Percentiles rank a stretch among this genome's conserved stretches.
These are phyloP conservation scores for Xiphophorus couchianus DNA, from an alignment of 2,113 vertebrate genomes.

Conservation along the genomic window DNA sequence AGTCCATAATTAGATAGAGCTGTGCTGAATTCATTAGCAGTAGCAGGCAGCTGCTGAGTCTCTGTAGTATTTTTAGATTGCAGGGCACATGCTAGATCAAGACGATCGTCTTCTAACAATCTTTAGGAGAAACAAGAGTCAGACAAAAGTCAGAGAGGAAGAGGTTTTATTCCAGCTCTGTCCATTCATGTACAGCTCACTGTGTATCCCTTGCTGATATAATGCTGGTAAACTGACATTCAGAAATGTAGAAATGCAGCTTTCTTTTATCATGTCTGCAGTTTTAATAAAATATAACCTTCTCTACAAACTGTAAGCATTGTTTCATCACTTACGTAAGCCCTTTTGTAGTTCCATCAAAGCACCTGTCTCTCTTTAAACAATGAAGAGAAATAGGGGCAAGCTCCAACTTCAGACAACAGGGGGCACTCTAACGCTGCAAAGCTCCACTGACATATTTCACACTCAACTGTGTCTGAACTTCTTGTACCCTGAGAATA, in stretches of 20 bases:
- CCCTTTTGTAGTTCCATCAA: conserved; percentile 56
- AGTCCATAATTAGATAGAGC: conserved; percentile 40
- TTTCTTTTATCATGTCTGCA: conserved; percentile 37
- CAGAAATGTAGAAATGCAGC: conserved; percentile 60
- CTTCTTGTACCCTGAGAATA: conserved; percentile 76
- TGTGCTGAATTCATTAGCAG: conserved; percentile 52
- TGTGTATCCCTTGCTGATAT: conserved; percentile 38
- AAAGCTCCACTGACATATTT: conserved; percentile 44
- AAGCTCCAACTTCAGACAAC: conserved; percentile 45
- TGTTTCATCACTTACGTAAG: conserved; percentile 57
- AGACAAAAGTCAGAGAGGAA: conserved; percentile 70
- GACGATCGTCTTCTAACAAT: not conserved
- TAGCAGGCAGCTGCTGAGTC: conserved; percentile 41
- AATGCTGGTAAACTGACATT: conserved; percentile 60
- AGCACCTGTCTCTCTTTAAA: conserved; percentile 14
- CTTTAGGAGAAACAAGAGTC: conserved; percentile 12
- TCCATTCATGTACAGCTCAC: conserved; percentile 55
- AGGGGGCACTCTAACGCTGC: conserved; percentile 60
- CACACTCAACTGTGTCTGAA: conserved; percentile 60
- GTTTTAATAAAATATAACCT: conserved; percentile 73
- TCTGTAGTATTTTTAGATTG: conserved; percentile 49
- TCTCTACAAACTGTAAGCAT: conserved; percentile 60
- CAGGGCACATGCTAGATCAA: not conserved
- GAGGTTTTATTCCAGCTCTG: conserved; percentile 75
- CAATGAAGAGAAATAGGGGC: conserved; percentile 9